Percentiles rank a stretch among this genome's conserved stretches.
phyloP scores from a whole-genome alignment of 2,888 invertebrate species.

The Criorhina ranunculi region DNA sequence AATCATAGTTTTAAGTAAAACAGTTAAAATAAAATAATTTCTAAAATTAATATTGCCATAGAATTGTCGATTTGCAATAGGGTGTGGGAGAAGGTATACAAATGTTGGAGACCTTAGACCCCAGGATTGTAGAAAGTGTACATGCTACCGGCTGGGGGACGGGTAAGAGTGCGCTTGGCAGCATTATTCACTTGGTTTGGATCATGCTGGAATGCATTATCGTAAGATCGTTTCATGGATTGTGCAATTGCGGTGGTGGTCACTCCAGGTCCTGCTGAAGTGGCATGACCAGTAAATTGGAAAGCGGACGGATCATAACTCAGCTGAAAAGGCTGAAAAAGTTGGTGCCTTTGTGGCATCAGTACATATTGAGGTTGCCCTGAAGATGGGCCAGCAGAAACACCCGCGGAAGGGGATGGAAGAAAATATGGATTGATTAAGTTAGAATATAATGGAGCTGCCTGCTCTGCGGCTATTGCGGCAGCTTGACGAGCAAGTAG shows the following conservation, averaged over 20 bases:
- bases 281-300: slow-evolving; percentile 59
- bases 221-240: slow-evolving; percentile 89
- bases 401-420: slow-evolving; percentile 79
- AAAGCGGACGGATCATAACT: slow-evolving; percentile 78
- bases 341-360: slow-evolving; percentile 82
- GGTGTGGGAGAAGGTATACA: background rate
- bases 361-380: slow-evolving; percentile 83
- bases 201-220: slow-evolving; percentile 88
- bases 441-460: slow-evolving; percentile 79
- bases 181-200: slow-evolving; percentile 80
- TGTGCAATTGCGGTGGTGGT: slow-evolving; percentile 77
- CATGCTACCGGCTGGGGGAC: slow-evolving; percentile 79
- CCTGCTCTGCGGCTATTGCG: slow-evolving; percentile 85
- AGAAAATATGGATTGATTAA: slow-evolving; percentile 79
- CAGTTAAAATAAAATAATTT: slow-evolving; percentile 41
- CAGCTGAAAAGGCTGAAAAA: slow-evolving; percentile 82
- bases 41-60: slow-evolving; percentile 77
- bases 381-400: slow-evolving; percentile 71
- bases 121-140: slow-evolving; percentile 82
- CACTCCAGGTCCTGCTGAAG: slow-evolving; percentile 75
- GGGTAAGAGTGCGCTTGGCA: slow-evolving; percentile 82
- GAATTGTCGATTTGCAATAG: slow-evolving; percentile 58
- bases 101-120: slow-evolving; percentile 77
- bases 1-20: slow-evolving; percentile 51
- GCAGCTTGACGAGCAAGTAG: slow-evolving; percentile 89